Evolutionary conservation across 2,888 invertebrate genomes (phyloP).

Genomic region (Pelosia muscerda): DNA sequence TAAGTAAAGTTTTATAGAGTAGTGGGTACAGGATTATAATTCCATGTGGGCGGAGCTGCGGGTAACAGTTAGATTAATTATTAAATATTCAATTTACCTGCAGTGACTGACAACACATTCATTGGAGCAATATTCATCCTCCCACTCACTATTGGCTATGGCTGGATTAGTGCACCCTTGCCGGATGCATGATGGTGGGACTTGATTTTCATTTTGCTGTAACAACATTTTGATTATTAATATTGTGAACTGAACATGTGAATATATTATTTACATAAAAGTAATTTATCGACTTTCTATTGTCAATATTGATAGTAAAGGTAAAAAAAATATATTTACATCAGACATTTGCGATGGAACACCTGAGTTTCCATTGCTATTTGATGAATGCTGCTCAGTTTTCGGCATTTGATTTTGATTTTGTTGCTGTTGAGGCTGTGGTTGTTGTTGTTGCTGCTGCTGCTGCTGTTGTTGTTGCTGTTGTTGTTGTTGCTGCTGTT

Average conservation of each 20-base stretch:
- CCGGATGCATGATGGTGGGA: slow-evolving; percentile 91
- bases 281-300: too few species aligned
- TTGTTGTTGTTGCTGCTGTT: slow-evolving; percentile 67
- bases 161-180: slow-evolving; percentile 97
- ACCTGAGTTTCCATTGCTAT: slow-evolving; percentile 76
- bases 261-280: too few species aligned
- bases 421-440: slow-evolving; percentile 64
- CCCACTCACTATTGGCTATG: slow-evolving; percentile 97
- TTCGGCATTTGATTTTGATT: slow-evolving; percentile 67
- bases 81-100: slow-evolving; percentile 84
- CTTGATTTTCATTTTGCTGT: slow-evolving; percentile 81
- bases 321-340: slow-evolving; percentile 60
- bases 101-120: slow-evolving; percentile 98
- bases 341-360: slow-evolving; percentile 78
- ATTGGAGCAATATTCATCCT: slow-evolving; percentile 98
- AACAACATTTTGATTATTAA: slow-evolving; percentile 42
- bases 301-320: too few species aligned
- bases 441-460: slow-evolving; percentile 78
- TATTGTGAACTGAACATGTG: neutral
- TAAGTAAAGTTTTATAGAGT: too few species aligned
- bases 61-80: neutral
- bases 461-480: slow-evolving; percentile 68
- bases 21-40: too few species aligned
- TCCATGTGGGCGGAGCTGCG: too few species aligned
- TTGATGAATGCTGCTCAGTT: slow-evolving; percentile 82